Conservation (phyloP, 2,113 vertebrate species). For the Phylloscopus whistleri region DNA sequence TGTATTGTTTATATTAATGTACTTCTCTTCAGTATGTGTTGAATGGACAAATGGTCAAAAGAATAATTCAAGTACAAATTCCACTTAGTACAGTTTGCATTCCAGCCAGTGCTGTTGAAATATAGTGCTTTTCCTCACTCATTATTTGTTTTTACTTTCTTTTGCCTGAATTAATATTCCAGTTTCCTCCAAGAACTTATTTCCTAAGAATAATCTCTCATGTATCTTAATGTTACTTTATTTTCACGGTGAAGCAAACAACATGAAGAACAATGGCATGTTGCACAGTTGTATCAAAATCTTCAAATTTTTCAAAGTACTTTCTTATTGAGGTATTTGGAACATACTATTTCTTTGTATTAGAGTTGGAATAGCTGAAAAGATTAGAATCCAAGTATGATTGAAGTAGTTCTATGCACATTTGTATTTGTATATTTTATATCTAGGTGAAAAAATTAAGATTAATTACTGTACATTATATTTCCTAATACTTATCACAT, state of each 20-base stretch:
- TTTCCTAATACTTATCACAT: not conserved
- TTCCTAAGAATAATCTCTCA: not conserved
- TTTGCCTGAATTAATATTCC: not conserved
- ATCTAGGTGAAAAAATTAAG: not conserved
- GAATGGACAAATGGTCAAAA: not conserved
- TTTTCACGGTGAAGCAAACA: not conserved
- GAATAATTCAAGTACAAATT: not conserved
- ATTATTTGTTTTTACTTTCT: not conserved
- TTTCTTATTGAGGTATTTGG: not conserved
- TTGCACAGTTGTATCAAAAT: not conserved
- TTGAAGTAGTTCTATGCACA: not conserved
- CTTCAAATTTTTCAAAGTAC: not conserved
- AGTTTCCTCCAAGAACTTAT: not conserved
- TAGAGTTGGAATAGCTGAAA: not conserved
- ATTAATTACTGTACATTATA: not conserved
- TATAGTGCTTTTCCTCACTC: not conserved
- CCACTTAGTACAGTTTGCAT: not conserved
- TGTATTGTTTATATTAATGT: not conserved
- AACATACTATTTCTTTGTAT: not conserved
- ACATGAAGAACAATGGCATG: not conserved
- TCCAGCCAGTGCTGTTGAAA: not conserved
- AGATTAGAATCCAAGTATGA: not conserved
- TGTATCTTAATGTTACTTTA: not conserved
- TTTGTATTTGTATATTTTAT: not conserved
- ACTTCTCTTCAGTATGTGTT: not conserved